Evolutionary conservation across 2,113 vertebrate genomes (phyloP).

Genomic region (Sylvia atricapilla): DNA sequence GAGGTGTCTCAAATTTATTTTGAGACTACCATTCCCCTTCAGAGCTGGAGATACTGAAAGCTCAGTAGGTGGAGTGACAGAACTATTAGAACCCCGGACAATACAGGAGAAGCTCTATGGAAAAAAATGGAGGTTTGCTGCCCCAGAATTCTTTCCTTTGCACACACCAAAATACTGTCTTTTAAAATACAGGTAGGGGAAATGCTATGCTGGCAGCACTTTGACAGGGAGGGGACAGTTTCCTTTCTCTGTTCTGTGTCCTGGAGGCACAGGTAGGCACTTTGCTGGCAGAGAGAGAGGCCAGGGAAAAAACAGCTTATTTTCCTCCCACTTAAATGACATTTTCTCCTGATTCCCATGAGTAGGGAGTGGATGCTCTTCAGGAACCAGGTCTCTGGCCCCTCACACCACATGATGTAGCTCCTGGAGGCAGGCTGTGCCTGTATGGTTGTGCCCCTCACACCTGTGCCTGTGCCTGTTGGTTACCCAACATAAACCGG

Average conservation of each 20-base stretch:
- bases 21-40: neutral
- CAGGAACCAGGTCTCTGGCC: neutral
- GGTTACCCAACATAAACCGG: accelerated
- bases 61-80: neutral
- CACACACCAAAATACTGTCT: neutral
- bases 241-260: neutral
- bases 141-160: neutral
- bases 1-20: neutral
- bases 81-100: neutral
- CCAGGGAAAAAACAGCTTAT: neutral
- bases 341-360: neutral
- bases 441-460: neutral
- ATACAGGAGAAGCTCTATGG: neutral
- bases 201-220: neutral
- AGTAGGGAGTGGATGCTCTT: neutral
- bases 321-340: neutral
- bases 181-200: neutral
- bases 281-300: neutral
- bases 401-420: accelerated
- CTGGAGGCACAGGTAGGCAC: neutral
- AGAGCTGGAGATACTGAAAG: neutral
- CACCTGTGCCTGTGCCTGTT: neutral
- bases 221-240: neutral
- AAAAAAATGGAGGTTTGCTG: neutral
- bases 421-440: neutral